A percentile compares a stretch with the other conserved stretches of the same genome.
Conservation (phyloP, 2,888 invertebrate species). For the Brachyopa scutellaris region DNA sequence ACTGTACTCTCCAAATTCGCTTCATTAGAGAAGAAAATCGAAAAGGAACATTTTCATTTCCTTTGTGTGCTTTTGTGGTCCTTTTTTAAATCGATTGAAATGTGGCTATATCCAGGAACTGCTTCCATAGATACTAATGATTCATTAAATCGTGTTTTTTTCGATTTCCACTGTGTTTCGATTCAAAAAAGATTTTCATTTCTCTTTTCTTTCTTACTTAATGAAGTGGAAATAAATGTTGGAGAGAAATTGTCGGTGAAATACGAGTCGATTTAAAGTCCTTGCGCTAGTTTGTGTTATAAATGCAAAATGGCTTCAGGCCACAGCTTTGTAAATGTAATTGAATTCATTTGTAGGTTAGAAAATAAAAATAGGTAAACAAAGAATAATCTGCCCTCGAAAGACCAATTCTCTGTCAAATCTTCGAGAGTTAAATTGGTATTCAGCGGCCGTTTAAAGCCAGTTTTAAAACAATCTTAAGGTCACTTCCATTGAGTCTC, state of each 20-base stretch:
- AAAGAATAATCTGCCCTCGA: too few species aligned
- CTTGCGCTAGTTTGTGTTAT: too few species aligned
- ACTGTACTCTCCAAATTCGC: too few species aligned
- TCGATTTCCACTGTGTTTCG: slow-evolving; percentile 37
- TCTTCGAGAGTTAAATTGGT: too few species aligned
- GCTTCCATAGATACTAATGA: slow-evolving; percentile 19
- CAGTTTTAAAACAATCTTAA: too few species aligned
- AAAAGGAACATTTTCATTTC: not conserved
- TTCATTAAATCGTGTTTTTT: slow-evolving; percentile 49
- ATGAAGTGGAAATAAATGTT: not conserved
- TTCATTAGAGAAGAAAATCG: slow-evolving; percentile 8
- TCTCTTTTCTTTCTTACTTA: not conserved
- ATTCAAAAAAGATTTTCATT: not conserved
- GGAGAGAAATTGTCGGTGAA: not conserved
- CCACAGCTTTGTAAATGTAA: not conserved
- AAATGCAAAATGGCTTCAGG: too few species aligned
- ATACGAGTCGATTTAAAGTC: too few species aligned
- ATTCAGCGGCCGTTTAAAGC: too few species aligned
- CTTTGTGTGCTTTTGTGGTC: not conserved
- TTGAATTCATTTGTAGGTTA: not conserved
- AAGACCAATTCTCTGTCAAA: too few species aligned
- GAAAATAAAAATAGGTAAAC: too few species aligned
- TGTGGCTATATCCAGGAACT: slow-evolving; percentile 8
- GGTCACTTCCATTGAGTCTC: too few species aligned
- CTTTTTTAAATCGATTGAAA: too few species aligned